Percentiles rank a stretch among this genome's conserved stretches.
These are phyloP conservation scores for Alectoris magna DNA, from an alignment of 2,797 vertebrate species.

Conservation along the genomic window DNA sequence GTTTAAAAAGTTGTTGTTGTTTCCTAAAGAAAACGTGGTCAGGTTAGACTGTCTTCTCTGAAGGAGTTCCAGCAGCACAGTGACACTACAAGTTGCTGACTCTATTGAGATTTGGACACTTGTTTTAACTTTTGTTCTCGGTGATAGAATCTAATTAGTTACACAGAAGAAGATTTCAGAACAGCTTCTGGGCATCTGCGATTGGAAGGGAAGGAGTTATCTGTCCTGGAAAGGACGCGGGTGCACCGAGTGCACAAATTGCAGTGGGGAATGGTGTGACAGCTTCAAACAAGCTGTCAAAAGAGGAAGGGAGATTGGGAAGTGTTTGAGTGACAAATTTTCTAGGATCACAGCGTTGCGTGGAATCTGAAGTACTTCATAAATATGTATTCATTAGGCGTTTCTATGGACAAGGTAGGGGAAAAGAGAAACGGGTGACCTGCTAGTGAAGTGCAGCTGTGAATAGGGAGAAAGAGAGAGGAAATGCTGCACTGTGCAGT, in stretches of 20 bases:
- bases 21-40: background rate
- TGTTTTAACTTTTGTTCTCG: conserved; percentile 1
- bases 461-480: background rate
- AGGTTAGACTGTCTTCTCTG: background rate
- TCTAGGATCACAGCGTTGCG: background rate
- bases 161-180: conserved; percentile 1
- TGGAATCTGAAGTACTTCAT: background rate
- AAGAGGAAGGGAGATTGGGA: background rate
- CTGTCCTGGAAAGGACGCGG: background rate
- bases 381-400: background rate
- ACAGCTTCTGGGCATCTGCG: background rate
- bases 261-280: background rate
- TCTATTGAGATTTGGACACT: background rate
- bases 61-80: background rate
- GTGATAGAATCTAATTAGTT: conserved; percentile 15
- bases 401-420: background rate
- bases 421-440: background rate
- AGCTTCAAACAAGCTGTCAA: conserved; percentile 25
- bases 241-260: background rate
- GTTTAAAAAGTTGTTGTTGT: background rate
- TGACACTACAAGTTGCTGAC: background rate
- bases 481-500: background rate
- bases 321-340: background rate
- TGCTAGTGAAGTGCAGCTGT: background rate
- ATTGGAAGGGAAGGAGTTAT: background rate